Conservation (phyloP, 2,888 invertebrate genomes). For the Tineola bisselliella region DNA sequence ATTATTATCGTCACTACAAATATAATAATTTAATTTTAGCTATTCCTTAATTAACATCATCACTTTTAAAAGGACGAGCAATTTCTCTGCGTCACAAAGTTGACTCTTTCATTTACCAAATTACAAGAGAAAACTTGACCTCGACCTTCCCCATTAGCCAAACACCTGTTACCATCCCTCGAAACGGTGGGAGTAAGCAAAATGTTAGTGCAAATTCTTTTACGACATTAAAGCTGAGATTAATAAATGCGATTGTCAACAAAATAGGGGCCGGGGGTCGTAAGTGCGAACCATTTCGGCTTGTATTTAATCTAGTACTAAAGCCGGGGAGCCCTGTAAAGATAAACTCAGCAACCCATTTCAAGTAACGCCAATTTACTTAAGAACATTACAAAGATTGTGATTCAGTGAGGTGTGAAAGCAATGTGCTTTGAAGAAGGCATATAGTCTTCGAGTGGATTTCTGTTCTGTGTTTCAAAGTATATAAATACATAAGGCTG, state of each 20-base stretch:
- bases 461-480: background rate
- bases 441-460: constrained; percentile 3
- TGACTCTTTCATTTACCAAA: background rate
- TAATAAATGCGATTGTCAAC: constrained; percentile 10
- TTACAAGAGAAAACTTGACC: constrained; percentile 4
- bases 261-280: constrained; percentile 8
- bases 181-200: background rate
- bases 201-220: constrained; percentile 10
- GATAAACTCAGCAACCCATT: constrained; percentile 11
- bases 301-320: constrained; percentile 12
- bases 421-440: constrained; percentile 6
- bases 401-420: constrained; percentile 8
- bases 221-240: constrained; percentile 4
- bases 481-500: background rate
- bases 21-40: background rate
- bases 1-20: too few species aligned
- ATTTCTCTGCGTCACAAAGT: background rate
- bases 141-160: background rate
- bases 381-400: constrained; percentile 17
- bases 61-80: background rate
- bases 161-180: background rate
- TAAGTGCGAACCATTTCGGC: constrained; percentile 6
- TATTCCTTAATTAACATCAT: background rate
- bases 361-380: constrained; percentile 15
- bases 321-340: background rate